Conservation (phyloP, 1,140 invertebrate genomes). For the Scaptodrosophila lebanonensis region DNA sequence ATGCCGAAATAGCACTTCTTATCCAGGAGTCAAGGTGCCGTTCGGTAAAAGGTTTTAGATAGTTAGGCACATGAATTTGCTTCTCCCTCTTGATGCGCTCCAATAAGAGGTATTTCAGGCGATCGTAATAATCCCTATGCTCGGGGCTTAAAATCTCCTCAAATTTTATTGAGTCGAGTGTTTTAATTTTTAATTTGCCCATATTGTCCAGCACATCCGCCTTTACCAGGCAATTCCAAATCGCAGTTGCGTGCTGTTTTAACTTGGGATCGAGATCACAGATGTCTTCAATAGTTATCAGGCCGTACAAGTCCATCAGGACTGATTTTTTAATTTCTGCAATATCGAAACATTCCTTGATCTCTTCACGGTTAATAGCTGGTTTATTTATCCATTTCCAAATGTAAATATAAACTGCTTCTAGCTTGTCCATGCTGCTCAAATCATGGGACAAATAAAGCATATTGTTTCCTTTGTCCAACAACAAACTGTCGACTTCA, state of each 20-base stretch:
- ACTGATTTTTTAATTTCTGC: neutral
- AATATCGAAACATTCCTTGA: neutral
- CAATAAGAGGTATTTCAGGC: neutral
- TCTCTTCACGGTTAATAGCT: no score
- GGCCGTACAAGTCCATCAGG: neutral
- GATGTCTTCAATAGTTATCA: neutral
- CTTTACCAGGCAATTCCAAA: neutral
- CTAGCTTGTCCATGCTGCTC: conserved; percentile 61
- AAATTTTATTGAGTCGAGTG: neutral
- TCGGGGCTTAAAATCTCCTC: neutral
- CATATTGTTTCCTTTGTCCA: conserved; percentile 72
- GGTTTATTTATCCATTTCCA: conserved; percentile 54
- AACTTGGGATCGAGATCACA: neutral
- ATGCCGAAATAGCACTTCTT: conserved; percentile 2
- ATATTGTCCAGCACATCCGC: neutral
- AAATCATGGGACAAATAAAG: conserved; percentile 64
- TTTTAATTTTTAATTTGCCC: neutral
- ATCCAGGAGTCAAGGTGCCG: conserved; percentile 6
- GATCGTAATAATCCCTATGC: neutral
- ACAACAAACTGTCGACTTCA: conserved; percentile 76
- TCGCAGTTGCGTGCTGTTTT: neutral
- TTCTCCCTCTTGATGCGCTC: neutral
- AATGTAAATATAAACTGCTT: conserved; percentile 65
- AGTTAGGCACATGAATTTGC: conserved; percentile 2
- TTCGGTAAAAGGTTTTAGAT: conserved; percentile 4